These are phyloP conservation scores for Cyprinodon tularosa DNA, from an alignment of 2,113 vertebrate genomes.

Conservation along the genomic window DNA sequence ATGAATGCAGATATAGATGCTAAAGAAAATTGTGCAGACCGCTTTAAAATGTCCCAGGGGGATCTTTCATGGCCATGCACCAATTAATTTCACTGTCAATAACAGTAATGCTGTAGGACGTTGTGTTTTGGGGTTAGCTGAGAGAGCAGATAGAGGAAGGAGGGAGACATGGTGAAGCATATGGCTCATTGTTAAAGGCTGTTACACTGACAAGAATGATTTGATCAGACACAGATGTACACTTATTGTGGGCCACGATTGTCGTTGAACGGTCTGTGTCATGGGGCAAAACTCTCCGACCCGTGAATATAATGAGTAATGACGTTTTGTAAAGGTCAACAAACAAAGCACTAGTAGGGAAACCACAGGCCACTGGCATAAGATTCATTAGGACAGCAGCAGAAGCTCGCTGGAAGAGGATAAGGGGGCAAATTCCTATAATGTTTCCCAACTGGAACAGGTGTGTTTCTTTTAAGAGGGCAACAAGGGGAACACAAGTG, in stretches of 20 bases:
- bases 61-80: constrained; percentile 65
- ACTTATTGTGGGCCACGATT: constrained; percentile 20
- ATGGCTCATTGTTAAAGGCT: constrained; percentile 63
- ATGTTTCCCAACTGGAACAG: constrained; percentile 69
- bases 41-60: constrained; percentile 70
- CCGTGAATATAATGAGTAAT: constrained; percentile 66
- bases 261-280: constrained; percentile 38
- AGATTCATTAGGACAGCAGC: constrained; percentile 66
- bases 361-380: constrained; percentile 57
- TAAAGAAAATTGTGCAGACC: constrained; percentile 65
- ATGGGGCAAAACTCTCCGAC: constrained; percentile 51
- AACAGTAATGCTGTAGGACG: constrained; percentile 70
- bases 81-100: constrained; percentile 77
- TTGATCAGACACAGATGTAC: constrained; percentile 52
- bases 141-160: constrained; percentile 33
- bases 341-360: constrained; percentile 64
- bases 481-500: constrained; percentile 52
- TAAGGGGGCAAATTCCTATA: constrained; percentile 33
- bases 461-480: constrained; percentile 64
- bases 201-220: constrained; percentile 66
- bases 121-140: constrained; percentile 53
- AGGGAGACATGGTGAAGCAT: constrained; percentile 53
- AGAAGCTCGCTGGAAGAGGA: constrained; percentile 19
- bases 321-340: constrained; percentile 74
- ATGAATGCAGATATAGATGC: constrained; percentile 42